Conservation (phyloP, 2,113 vertebrate species). For the Epinephelus moara region DNA sequence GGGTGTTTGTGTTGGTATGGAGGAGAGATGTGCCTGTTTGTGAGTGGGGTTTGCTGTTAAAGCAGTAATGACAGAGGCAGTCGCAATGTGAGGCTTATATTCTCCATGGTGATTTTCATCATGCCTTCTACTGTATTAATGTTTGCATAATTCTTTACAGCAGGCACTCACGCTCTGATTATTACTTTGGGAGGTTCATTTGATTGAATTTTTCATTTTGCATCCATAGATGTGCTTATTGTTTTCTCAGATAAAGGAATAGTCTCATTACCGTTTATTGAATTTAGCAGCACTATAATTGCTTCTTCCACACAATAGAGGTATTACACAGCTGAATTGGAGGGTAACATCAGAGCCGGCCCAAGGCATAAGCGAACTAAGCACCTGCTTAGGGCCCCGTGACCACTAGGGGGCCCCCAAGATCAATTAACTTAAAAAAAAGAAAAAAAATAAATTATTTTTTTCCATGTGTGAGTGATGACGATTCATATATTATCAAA, state of each 20-base stretch:
- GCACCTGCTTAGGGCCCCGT: too few species aligned
- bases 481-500: too few species aligned
- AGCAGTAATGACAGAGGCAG: not conserved
- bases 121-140: slow-evolving; percentile 19
- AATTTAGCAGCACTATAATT: slow-evolving; percentile 5
- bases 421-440: too few species aligned
- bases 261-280: not conserved
- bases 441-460: too few species aligned
- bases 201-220: slow-evolving; percentile 9
- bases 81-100: slow-evolving; percentile 16
- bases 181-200: slow-evolving; percentile 13
- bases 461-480: too few species aligned
- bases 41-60: too few species aligned
- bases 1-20: too few species aligned
- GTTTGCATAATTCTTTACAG: slow-evolving; percentile 11
- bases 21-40: too few species aligned
- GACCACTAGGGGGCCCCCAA: too few species aligned
- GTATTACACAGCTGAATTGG: slow-evolving; percentile 3
- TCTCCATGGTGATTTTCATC: slow-evolving; percentile 13
- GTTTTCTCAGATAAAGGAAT: slow-evolving; percentile 14
- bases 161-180: not conserved
- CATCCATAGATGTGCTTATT: slow-evolving; percentile 3
- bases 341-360: not conserved
- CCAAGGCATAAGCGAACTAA: too few species aligned
- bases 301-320: slow-evolving; percentile 17